Evolutionary conservation across 2,888 invertebrate species (phyloP).

Genomic region (Craniophora ligustri): DNA sequence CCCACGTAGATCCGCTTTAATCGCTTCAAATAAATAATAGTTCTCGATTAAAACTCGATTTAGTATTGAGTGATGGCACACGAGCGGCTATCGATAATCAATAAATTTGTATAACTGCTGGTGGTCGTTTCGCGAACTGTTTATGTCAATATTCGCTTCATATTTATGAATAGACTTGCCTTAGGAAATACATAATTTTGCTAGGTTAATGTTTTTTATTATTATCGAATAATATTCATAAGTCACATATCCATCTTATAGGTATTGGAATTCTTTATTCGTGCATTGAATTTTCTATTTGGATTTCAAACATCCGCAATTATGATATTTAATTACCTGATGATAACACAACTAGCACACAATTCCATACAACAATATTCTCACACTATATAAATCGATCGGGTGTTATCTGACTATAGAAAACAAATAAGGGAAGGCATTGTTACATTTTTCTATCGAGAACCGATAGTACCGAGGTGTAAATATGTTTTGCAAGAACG

Average conservation of each 20-base stretch:
- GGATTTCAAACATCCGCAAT: background rate
- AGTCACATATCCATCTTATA: too few relatives aligned
- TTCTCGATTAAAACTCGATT: constrained; percentile 63
- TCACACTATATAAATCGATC: constrained; percentile 16
- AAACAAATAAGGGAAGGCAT: constrained; percentile 36
- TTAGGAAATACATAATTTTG: too few relatives aligned
- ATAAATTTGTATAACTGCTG: constrained; percentile 37
- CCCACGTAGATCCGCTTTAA: constrained; percentile 66
- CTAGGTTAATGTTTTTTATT: too few relatives aligned
- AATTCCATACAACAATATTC: constrained; percentile 4
- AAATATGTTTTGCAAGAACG: constrained; percentile 36
- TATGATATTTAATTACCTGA: constrained; percentile 7
- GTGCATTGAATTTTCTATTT: background rate
- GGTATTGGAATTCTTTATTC: too few relatives aligned
- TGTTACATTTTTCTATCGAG: constrained; percentile 43
- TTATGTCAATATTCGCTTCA: background rate
- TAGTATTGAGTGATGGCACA: constrained; percentile 58
- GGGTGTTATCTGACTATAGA: constrained; percentile 24
- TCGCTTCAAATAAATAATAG: constrained; percentile 65
- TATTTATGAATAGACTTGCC: too few relatives aligned
- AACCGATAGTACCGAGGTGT: constrained; percentile 38
- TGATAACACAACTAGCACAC: constrained; percentile 13
- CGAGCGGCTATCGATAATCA: constrained; percentile 29
- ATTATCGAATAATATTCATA: too few relatives aligned
- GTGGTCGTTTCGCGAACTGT: constrained; percentile 26